Evolutionary conservation across 2,113 vertebrate genomes (phyloP).

Genomic region (Cyanoramphus novaezelandiae): DNA sequence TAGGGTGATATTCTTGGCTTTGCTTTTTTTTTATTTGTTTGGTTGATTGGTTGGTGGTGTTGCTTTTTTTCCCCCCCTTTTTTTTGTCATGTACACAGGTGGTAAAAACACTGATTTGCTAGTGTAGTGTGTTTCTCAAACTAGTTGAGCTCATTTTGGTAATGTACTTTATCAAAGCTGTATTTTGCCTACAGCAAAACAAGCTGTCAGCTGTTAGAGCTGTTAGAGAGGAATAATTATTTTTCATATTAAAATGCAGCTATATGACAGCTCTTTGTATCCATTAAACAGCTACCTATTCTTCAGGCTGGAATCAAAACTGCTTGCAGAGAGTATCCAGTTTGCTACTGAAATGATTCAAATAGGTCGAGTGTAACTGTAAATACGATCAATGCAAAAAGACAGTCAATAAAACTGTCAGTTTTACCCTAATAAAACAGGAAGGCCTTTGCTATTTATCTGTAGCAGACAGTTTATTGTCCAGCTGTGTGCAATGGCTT

Average conservation of each 20-base stretch:
- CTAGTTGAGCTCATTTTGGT: background rate
- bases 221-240: constrained; percentile 23
- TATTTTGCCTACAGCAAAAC: background rate
- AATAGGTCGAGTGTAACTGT: background rate
- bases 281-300: constrained; percentile 6
- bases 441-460: background rate
- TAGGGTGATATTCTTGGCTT: background rate
- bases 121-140: background rate
- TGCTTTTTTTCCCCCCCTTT: background rate
- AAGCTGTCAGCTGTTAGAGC: background rate
- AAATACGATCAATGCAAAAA: constrained; percentile 32
- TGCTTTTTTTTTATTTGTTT: background rate
- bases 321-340: background rate
- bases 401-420: constrained; percentile 34
- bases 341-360: background rate
- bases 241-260: constrained; percentile 1
- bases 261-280: background rate
- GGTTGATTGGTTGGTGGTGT: background rate
- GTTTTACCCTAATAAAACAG: constrained; percentile 8
- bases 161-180: background rate
- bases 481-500: constrained; percentile 2
- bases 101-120: background rate
- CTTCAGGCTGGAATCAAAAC: background rate
- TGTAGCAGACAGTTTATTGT: constrained; percentile 21
- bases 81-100: background rate